Conservation (phyloP, 2,797 vertebrate species). For the Mormyrus proboscirostris region DNA sequence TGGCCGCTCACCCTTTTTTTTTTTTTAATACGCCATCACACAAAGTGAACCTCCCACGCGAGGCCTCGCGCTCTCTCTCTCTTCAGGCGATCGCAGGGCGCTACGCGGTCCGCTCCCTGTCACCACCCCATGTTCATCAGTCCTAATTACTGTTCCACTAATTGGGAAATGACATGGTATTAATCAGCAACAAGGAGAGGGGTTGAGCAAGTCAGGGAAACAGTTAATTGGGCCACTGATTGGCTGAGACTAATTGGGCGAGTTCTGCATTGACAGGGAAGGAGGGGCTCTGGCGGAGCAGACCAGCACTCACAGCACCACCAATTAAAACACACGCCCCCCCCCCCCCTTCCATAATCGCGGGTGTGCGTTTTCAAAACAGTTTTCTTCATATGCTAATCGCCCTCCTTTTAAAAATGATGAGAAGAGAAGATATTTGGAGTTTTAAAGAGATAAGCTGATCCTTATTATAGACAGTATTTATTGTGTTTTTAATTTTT, state of each 20-base stretch:
- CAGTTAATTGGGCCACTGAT: conserved; percentile 63
- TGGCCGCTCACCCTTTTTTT: neutral
- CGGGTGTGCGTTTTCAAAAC: conserved; percentile 51
- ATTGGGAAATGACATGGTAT: conserved; percentile 55
- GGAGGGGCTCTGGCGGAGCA: conserved; percentile 40
- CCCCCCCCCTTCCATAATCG: conserved; percentile 55
- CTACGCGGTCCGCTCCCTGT: conserved; percentile 27
- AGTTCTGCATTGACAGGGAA: conserved; percentile 31
- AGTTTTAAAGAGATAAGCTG: conserved; percentile 26
- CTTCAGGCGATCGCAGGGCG: neutral
- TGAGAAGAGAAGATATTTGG: conserved; percentile 12
- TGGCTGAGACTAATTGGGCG: conserved; percentile 57
- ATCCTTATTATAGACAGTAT: conserved; percentile 32
- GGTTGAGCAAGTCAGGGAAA: conserved; percentile 54
- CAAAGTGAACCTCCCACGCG: neutral
- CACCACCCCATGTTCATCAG: conserved; percentile 44
- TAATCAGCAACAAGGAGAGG: conserved; percentile 47
- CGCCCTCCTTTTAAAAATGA: conserved; percentile 32
- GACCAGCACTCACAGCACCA: conserved; percentile 44
- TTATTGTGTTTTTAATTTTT: neutral
- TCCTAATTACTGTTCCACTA: conserved; percentile 57
- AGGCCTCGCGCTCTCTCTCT: neutral
- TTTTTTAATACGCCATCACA: neutral
- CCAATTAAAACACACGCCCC: conserved; percentile 61
- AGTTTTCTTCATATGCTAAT: conserved; percentile 51